Evolutionary conservation across 1,140 invertebrate species (phyloP).

Genomic region (Aplysia californica): DNA sequence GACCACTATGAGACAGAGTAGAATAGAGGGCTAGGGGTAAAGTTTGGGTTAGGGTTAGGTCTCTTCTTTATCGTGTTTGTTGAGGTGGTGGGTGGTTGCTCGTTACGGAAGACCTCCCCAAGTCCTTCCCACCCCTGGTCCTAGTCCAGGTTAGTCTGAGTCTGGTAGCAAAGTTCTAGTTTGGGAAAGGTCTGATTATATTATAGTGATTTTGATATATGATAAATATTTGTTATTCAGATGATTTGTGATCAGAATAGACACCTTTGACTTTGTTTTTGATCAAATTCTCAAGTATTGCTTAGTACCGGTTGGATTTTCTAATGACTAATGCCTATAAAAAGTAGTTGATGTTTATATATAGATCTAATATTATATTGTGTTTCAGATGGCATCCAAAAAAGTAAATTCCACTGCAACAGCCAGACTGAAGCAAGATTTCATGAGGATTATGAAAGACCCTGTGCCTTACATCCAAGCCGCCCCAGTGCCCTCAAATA

Average conservation of each 20-base stretch:
- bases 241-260: not conserved
- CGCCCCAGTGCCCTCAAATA: constrained; percentile 94
- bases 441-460: constrained; percentile 92
- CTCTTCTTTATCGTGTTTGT: no score
- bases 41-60: no score
- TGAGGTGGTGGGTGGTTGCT: no score
- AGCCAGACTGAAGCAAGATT: constrained; percentile 93
- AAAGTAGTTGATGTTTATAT: not conserved
- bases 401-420: constrained; percentile 75
- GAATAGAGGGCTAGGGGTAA: no score
- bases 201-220: not conserved
- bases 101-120: no score
- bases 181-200: not conserved
- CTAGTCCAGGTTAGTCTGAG: not conserved
- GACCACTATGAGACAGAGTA: no score
- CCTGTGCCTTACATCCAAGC: constrained; percentile 95
- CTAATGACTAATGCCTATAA: not conserved
- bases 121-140: not conserved
- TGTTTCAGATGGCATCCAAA: constrained; percentile 25
- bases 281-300: not conserved
- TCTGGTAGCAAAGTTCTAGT: not conserved
- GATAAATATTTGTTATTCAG: not conserved
- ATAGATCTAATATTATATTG: not conserved
- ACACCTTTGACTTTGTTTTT: not conserved
- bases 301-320: no score